A percentile compares a stretch with the other conserved stretches of the same genome.
These are phyloP conservation scores for Aphrocallistes beatrix DNA, from an alignment of 37 sponge, comb jelly and placozoan species.

Conservation along the genomic window DNA sequence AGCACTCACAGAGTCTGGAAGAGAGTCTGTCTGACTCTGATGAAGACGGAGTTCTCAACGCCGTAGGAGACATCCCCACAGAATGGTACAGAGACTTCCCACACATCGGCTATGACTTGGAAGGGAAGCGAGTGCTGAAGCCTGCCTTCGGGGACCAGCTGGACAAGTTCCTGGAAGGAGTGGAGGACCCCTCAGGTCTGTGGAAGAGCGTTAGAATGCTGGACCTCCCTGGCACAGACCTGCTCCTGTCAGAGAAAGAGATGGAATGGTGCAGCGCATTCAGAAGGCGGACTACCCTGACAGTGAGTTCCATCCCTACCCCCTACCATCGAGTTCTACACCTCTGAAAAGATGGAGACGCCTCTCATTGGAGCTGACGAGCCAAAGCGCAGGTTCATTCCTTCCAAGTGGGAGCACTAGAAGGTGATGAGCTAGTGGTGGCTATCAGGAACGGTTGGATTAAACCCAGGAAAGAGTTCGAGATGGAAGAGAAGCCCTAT, in stretches of 20 bases:
- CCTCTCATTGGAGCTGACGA: slow-evolving; percentile 57
- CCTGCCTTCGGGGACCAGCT: slow-evolving; percentile 54
- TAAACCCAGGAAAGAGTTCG: slow-evolving; percentile 33
- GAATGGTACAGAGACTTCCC: slow-evolving; percentile 94
- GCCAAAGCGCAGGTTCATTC: slow-evolving; percentile 79
- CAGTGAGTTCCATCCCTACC: slow-evolving; percentile 54
- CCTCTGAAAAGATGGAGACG: slow-evolving; percentile 47
- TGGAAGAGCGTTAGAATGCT: slow-evolving; percentile 57
- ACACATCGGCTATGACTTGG: slow-evolving; percentile 83
- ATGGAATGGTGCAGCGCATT: slow-evolving; percentile 68
- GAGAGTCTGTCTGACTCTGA: background rate
- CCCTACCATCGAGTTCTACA: slow-evolving; percentile 82
- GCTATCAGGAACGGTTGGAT: slow-evolving; percentile 85
- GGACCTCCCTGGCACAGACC: slow-evolving; percentile 58
- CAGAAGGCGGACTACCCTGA: slow-evolving; percentile 57
- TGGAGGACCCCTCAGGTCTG: slow-evolving; percentile 73
- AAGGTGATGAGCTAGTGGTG: slow-evolving; percentile 60
- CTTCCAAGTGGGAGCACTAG: slow-evolving; percentile 79
- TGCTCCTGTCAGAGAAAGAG: slow-evolving; percentile 78
- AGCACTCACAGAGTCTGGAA: too few species aligned
- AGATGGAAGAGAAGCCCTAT: slow-evolving; percentile 36
- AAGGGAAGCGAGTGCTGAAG: slow-evolving; percentile 64
- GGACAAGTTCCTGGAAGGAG: slow-evolving; percentile 73
- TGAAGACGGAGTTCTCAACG: slow-evolving; percentile 49
- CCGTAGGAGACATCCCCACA: slow-evolving; percentile 86